Base-by-base conservation (phyloP, 2,113 vertebrate species). In the Loxodonta africana region DNA sequence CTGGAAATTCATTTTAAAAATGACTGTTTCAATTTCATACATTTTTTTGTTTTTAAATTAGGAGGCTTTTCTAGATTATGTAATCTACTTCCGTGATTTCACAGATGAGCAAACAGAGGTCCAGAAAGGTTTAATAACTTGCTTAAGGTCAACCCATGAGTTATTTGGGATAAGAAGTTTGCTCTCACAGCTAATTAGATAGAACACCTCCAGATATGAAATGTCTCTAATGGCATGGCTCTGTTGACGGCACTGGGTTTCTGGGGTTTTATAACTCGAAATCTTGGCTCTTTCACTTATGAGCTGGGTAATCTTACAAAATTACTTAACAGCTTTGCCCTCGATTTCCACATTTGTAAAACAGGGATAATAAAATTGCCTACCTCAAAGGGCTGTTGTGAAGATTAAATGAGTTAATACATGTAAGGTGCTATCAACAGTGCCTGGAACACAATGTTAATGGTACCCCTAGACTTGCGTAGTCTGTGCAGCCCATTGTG, bases 1-100 rank as follows among this genome's bases (percentile, higher is more conserved):
- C 30, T 94, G 63, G 8, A 96, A 96, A 90, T 94, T 83, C 92
- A 76, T 77, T 96, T 87, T 91, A 51, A 93, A 95, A 37, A 90
- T 63, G 25, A 33, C 71, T 44, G 85, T 88, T 95, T 95, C 41
- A 48, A 21, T 89, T 71, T 87, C 53, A 93, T 87, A n/a, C 14
- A 57, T 53, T 73, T 63, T 46, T 81, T 57, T 11, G 6, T 57
- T 57, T 57, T 57, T 80, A 95, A 91, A 33, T 28, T 74, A 77
- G n/a, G 30, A 86, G 85, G 14, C 3, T 95, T 67, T 2, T 20
- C 62, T 51, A 91, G 37, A 86, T 97, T 93, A 73, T 28, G 41
- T 33, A 95, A 83, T 67, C n/a, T 12, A 89, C 7, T 25, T 62
- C 46, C 81, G 8, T 69, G 48, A 46, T 80, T 80, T 95, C 86